These are phyloP conservation scores for Tragelaphus scriptus DNA, from an alignment of 2,113 vertebrate genomes.

Conservation along the genomic window DNA sequence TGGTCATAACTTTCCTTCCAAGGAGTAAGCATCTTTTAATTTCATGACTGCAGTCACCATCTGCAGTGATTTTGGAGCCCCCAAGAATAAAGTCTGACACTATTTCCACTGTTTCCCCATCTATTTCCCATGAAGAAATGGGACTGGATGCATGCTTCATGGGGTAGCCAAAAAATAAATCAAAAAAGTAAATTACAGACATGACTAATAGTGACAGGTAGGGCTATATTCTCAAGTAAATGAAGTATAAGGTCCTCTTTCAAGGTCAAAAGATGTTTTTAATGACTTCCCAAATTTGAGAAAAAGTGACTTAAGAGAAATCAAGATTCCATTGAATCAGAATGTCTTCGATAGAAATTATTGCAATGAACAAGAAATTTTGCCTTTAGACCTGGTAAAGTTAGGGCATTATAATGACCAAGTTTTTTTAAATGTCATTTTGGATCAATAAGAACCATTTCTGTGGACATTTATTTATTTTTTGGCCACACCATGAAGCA, in stretches of 20 bases:
- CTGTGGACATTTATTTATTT: neutral
- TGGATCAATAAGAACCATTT: neutral
- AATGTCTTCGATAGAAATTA: neutral
- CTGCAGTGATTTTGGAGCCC: too few relatives aligned
- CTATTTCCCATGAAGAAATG: too few relatives aligned
- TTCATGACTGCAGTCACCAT: too few relatives aligned
- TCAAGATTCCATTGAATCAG: accelerated
- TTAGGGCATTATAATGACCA: neutral
- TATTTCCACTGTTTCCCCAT: too few relatives aligned
- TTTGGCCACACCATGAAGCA: neutral
- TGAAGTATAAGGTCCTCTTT: neutral
- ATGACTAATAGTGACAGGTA: accelerated
- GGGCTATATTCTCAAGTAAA: neutral
- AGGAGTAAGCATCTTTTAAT: too few relatives aligned
- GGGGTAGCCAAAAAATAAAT: neutral
- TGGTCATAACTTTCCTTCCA: too few relatives aligned
- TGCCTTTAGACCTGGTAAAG: neutral
- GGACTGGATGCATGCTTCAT: neutral
- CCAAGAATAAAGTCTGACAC: too few relatives aligned
- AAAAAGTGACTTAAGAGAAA: neutral
- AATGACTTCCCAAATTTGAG: neutral
- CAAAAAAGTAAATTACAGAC: neutral
- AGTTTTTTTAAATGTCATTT: neutral
- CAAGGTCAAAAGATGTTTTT: neutral
- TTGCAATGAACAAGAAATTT: neutral